These are phyloP conservation scores for Microcebus ravelobensis DNA, from an alignment of 2,113 vertebrate genomes.

Conservation along the genomic window DNA sequence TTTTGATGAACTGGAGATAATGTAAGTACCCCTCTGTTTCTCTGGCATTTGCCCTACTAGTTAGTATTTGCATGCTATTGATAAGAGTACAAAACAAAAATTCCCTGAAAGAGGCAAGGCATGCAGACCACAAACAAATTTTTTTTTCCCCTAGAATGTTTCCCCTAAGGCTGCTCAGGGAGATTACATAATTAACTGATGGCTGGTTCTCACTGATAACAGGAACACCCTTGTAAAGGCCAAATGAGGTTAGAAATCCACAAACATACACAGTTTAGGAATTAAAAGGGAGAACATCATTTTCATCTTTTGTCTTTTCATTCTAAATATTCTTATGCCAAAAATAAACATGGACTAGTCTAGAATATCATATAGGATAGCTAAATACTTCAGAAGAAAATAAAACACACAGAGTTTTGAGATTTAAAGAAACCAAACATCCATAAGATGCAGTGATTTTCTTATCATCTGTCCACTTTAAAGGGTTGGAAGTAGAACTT, in stretches of 20 bases:
- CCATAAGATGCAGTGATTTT: neutral
- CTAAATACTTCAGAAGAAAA: conserved; percentile 45
- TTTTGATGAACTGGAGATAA: neutral
- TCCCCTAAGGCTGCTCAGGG: neutral
- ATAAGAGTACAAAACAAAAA: conserved; percentile 17
- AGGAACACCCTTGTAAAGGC: neutral
- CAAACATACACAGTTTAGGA: conserved; percentile 16
- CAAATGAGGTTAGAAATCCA: conserved; percentile 39
- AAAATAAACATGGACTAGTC: conserved; percentile 57
- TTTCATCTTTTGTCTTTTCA: conserved; percentile 47
- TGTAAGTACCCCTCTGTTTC: neutral
- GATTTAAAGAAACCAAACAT: conserved; percentile 35
- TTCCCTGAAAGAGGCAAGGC: neutral
- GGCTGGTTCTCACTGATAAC: conserved; percentile 37
- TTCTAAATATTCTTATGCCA: conserved; percentile 35
- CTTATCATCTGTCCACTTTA: neutral
- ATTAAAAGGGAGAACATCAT: conserved; percentile 9
- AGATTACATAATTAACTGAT: conserved; percentile 42
- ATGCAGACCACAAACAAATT: neutral
- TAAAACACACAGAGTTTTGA: conserved; percentile 18
- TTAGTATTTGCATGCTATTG: neutral
- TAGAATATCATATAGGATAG: conserved; percentile 35
- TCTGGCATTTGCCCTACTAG: neutral
- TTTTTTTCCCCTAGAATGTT: neutral
- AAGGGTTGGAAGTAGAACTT: neutral